These are phyloP conservation scores for human DNA, from an alignment of 2,113 vertebrate species.

Conservation along the genomic window GRCh38 chr6:31061001-31061500, in stretches of 20 bases:
- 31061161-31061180: neutral
- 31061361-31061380: neutral
- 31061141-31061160: neutral
- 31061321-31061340: neutral
- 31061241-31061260: neutral
- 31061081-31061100: too few species aligned
- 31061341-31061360: neutral
- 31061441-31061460: neutral
- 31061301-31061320: neutral
- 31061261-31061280: neutral
- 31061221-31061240: neutral
- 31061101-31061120: too few species aligned
- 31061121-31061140: too few species aligned
- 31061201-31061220: neutral
- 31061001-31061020: accelerated
- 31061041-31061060: too few species aligned
- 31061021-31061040: too few species aligned
- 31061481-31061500: neutral
- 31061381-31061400: neutral
- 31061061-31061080: too few species aligned
- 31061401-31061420: neutral
- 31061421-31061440: neutral
- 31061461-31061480: neutral
- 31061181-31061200: neutral
- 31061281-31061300: neutral